Base-by-base conservation (phyloP, 2,113 vertebrate species). In the Condylura cristata region DNA sequence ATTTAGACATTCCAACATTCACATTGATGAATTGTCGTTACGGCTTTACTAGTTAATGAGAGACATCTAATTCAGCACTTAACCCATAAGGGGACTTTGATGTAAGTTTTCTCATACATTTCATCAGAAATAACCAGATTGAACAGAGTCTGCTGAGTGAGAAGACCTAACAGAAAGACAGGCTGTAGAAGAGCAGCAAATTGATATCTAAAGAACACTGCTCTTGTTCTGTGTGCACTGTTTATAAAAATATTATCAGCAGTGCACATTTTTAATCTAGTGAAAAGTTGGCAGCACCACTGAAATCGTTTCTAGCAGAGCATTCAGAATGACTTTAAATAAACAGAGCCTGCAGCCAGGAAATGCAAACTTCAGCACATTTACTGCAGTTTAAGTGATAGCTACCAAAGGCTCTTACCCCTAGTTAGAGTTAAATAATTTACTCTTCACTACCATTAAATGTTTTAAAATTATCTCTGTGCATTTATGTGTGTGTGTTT, bases 221-320 rank as follows among this genome's bases (percentile, higher is more conserved):
- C 94, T 97, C 92, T 95, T 96, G 84, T 96, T 92, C 88, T 97
- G 91, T 95, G 68, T 84, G 51, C 56, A 37, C 30, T 95, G 76
- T 96, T 96, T 97, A 93, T 95, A 97, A 97, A 97, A 97, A 97
- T 93, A 97, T 96, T 94, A 97, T 97, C 96, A 97, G 78, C 58
- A 61, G 88, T 87, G 96, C 86, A 96, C 51, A 97, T 96, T 98
- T 98, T 98, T 93, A 98, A 93, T 96, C 74, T 96, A 96, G 95
- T 66, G 95, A 97, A 96, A 97, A 97, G 95, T 97, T 98, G 97
- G 95, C 96, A 98, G 90, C 61, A 70, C n/a, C 44, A 41, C 92
- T 91, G 88, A 95, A 97, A 97, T 79, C 41, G 89, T 97, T 97
- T 97, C 96, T 95, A 95, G 96, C 89, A 97, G 96, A 98, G 96